These are phyloP conservation scores for Antheraea assamensis DNA, from an alignment of 2,888 invertebrate species.

Conservation along the genomic window DNA sequence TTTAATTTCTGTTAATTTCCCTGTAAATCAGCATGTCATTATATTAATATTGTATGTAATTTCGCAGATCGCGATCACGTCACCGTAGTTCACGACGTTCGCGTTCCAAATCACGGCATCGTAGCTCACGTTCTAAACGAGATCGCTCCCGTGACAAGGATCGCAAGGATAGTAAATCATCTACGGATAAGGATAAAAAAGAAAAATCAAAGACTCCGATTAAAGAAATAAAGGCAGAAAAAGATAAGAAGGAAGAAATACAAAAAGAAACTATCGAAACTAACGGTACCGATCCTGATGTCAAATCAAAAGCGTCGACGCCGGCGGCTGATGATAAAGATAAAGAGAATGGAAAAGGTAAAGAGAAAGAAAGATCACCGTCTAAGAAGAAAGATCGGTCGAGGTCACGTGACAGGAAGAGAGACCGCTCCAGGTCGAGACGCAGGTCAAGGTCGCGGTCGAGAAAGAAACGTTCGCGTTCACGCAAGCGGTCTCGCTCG, in stretches of 20 bases:
- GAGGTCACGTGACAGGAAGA: slow-evolving; percentile 70
- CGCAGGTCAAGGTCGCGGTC: slow-evolving; percentile 83
- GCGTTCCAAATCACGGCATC: slow-evolving; percentile 78
- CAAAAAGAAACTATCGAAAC: slow-evolving; percentile 55
- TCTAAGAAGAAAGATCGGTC: slow-evolving; percentile 74
- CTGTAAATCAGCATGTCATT: too few species aligned
- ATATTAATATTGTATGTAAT: slow-evolving; percentile 14
- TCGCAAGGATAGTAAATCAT: slow-evolving; percentile 59
- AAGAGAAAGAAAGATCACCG: slow-evolving; percentile 63
- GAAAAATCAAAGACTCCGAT: slow-evolving; percentile 65
- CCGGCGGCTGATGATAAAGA: slow-evolving; percentile 61
- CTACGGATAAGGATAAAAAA: slow-evolving; percentile 52
- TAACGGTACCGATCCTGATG: slow-evolving; percentile 57
- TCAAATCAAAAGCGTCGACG: slow-evolving; percentile 60
- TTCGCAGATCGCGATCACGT: slow-evolving; percentile 53
- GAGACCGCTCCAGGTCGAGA: slow-evolving; percentile 81
- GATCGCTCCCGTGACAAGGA: slow-evolving; percentile 67
- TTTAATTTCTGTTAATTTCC: too few species aligned
- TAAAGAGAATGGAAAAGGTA: slow-evolving; percentile 48
- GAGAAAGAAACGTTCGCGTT: slow-evolving; percentile 74
- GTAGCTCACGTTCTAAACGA: slow-evolving; percentile 78
- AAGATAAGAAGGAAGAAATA: slow-evolving; percentile 61
- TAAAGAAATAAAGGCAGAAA: slow-evolving; percentile 47
- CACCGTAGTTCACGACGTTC: slow-evolving; percentile 83
- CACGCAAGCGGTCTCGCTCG: slow-evolving; percentile 65